Evolutionary conservation across 2,113 vertebrate species (phyloP), one percentile per base, ranked within the genome.

Genomic region (Laterallus jamaicensis): DNA sequence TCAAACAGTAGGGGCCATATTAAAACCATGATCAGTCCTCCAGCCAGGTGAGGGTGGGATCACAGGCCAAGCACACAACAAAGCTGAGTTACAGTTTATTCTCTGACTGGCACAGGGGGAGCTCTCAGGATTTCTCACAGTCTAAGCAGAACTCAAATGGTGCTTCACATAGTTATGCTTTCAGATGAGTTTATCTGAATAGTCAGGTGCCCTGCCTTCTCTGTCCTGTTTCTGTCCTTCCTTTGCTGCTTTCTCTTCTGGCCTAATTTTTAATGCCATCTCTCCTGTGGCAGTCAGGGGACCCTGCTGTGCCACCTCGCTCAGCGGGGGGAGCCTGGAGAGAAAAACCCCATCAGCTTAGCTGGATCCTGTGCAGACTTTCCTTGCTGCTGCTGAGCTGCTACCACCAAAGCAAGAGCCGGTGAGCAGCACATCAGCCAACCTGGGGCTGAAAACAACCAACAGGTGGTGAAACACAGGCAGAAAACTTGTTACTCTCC

Each of bases 391-490:
- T 75, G 87, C 74, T 62, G 59, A 32, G 69, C 31, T 62, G 83
- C 20, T 31, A 59, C 49, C 69, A 69, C 16, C 88, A 84, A 71
- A 73, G 79, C 79, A 78, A 58, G 69, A 93, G 66, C 32, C 58
- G 68, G 76, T 0, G 21, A 82, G 32, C 73, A 84, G 77, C 52
- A 35, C 9, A 11, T 12, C 62, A 82, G n/a, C 58, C 81, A 92
- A 42, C 31, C 52, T 49, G 62, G 78, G 50, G 31, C 0, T 0
- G 29, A 59, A 47, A 18, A 47, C 44, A 47, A 47, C 44, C 12
- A 35, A 56, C 18, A 82, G 88, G 63, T 70, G 55, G 70, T 55
- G 24, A 86, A 91, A 90, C 89, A 89, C 56, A 82, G 82, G 40
- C 54, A 76, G 80, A 79, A 82, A 92, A 85, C 17, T 79, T 80